phyloP scores from a whole-genome alignment of 2,888 invertebrate genomes.

The Chorisops tibialis region DNA sequence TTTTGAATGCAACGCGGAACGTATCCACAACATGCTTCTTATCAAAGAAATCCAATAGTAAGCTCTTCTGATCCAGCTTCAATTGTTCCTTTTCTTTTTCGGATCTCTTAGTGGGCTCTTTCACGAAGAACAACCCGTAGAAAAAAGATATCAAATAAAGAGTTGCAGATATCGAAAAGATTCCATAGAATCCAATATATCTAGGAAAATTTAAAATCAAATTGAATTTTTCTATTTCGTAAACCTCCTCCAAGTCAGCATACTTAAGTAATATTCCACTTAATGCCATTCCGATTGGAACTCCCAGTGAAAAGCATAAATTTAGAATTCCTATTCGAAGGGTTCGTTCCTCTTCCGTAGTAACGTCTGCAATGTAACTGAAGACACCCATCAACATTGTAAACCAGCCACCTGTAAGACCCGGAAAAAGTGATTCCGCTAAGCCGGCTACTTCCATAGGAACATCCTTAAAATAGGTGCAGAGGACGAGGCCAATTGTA shows the following conservation, averaged over 20 bases:
- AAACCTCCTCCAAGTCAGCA: conserved; percentile 32
- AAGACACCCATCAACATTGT: conserved; percentile 89
- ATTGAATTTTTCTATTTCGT: neutral
- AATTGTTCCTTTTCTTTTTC: conserved; percentile 38
- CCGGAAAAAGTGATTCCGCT: conserved; percentile 77
- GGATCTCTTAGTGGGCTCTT: conserved; percentile 56
- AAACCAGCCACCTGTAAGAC: conserved; percentile 78
- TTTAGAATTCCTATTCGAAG: conserved; percentile 83
- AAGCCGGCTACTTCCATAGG: conserved; percentile 79
- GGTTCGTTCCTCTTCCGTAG: conserved; percentile 78
- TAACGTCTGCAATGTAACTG: conserved; percentile 84
- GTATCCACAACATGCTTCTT: conserved; percentile 73
- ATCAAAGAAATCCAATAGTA: conserved; percentile 67
- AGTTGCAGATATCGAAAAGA: conserved; percentile 72
- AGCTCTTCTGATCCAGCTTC: conserved; percentile 36
- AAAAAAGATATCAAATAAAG: conserved; percentile 71
- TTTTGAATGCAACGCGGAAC: conserved; percentile 74
- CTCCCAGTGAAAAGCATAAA: conserved; percentile 81
- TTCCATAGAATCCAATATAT: conserved; percentile 77
- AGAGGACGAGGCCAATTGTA: conserved; percentile 71
- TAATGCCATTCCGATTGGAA: conserved; percentile 83
- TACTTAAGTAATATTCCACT: conserved; percentile 72
- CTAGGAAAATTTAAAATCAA: conserved; percentile 36
- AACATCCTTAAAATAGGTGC: conserved; percentile 74
- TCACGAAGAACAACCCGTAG: conserved; percentile 69